phyloP scores from a whole-genome alignment of 1,140 invertebrate genomes.

The Oppia nitens region DNA sequence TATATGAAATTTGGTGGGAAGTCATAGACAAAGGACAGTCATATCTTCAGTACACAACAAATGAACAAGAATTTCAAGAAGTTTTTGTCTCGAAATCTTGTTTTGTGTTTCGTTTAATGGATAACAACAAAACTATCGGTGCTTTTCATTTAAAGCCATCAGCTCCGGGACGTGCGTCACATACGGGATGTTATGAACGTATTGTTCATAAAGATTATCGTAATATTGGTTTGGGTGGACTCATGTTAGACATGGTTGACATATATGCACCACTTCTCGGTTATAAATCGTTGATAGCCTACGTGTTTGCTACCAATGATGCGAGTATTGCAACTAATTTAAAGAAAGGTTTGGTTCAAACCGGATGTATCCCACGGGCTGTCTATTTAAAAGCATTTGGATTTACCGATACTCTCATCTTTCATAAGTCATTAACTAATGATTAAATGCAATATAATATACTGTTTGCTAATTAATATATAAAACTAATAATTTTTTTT shows the following conservation, averaged over 20 bases:
- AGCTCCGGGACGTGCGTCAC: constrained; percentile 23
- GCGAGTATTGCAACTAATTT: constrained; percentile 19
- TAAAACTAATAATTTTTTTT: too few species aligned
- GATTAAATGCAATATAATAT: too few species aligned
- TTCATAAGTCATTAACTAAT: too few species aligned
- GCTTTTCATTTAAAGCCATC: constrained; percentile 26
- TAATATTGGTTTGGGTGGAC: constrained; percentile 20
- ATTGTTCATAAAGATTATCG: constrained; percentile 19
- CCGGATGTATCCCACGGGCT: constrained; percentile 23
- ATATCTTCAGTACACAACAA: constrained; percentile 23
- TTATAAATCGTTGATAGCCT: constrained; percentile 21
- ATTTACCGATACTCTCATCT: constrained; percentile 17
- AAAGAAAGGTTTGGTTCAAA: constrained; percentile 22
- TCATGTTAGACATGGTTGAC: constrained; percentile 15
- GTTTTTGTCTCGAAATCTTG: constrained; percentile 23
- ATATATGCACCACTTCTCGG: background rate
- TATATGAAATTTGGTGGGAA: constrained; percentile 20
- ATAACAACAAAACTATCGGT: constrained; percentile 17
- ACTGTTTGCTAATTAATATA: too few species aligned
- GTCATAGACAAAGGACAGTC: constrained; percentile 22
- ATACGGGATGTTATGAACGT: constrained; percentile 23
- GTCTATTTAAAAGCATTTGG: constrained; percentile 19
- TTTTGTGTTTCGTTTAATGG: constrained; percentile 18
- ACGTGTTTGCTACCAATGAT: constrained; percentile 23
- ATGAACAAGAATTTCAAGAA: constrained; percentile 19